Evolutionary conservation across 1,140 invertebrate species (phyloP), one percentile per base, ranked within the genome.

Genomic region (Notospermus geniculatus): DNA sequence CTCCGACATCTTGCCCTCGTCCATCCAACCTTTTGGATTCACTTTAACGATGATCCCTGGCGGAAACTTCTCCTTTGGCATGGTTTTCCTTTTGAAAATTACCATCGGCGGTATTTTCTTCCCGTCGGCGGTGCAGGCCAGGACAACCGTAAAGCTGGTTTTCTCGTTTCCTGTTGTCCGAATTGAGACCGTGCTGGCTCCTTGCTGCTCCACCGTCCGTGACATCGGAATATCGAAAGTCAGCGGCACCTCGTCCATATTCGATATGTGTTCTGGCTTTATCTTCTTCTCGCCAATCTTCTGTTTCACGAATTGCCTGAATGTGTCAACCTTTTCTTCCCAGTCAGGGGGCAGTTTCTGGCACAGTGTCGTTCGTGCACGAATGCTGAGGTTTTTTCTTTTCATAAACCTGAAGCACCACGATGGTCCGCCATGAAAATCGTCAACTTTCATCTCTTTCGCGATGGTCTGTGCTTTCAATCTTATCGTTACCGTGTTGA

Each of bases 41-140:
- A n/a, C n/a, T n/a, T n/a, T n/a, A n/a, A n/a, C n/a, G n/a, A n/a
- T n/a, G n/a, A n/a, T n/a, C n/a, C n/a, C n/a, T n/a, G n/a, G n/a
- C n/a, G n/a, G n/a, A n/a, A n/a, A n/a, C n/a, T n/a, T n/a, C n/a
- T n/a, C n/a, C n/a, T n/a, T 64, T n/a, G 56, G 65, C 43, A 70
- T 62, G 28, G 46, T 60, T 41, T 68, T 70, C 28, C 64, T 32
- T 53, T 71, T 76, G 25, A 76, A 76, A 29, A 76, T 65, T 19
- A 76, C 46, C 30, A 68, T 66, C 2, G 71, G 72, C 30, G 68
- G 73, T 13, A 73, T 45, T 58, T 73, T 75, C 17, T 62, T 67
- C 15, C 73, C 69, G 45, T 68, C 65, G 19, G 61, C 67, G 17
- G 65, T 55, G 17, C 60, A 65, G 13, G 63, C 52, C 11, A 74